phyloP scores from a whole-genome alignment of 2,797 vertebrate genomes.

The Macropus fuliginosus region DNA sequence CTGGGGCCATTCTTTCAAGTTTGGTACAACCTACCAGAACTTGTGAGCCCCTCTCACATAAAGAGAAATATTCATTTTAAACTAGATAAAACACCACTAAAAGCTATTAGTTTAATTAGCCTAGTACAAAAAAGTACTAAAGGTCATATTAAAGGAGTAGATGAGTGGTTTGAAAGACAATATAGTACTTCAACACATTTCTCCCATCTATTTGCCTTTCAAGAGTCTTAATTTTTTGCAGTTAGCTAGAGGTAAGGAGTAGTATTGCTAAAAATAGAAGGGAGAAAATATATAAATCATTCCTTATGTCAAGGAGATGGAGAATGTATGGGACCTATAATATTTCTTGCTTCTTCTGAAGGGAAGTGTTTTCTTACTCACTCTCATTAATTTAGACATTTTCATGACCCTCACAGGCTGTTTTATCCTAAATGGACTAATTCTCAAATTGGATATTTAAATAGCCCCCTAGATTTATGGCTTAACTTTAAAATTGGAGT shows the following conservation, averaged over 20 bases:
- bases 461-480: not conserved
- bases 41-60: not conserved
- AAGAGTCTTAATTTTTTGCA: not conserved
- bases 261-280: not conserved
- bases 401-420: not conserved
- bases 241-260: not conserved
- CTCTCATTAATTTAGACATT: not conserved
- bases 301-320: not conserved
- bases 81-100: not conserved
- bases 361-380: constrained; percentile 3
- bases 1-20: not conserved
- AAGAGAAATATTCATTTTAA: not conserved
- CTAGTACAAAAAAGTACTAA: not conserved
- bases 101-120: not conserved
- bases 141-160: not conserved
- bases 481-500: constrained; percentile 27
- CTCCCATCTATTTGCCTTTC: not conserved
- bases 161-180: not conserved
- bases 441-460: not conserved
- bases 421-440: not conserved
- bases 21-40: not conserved
- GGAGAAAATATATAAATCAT: not conserved
- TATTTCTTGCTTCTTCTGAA: not conserved
- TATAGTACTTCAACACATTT: not conserved
- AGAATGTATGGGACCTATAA: not conserved